Conservation (phyloP, 2,797 vertebrate genomes). For the Lithobates pipiens region DNA sequence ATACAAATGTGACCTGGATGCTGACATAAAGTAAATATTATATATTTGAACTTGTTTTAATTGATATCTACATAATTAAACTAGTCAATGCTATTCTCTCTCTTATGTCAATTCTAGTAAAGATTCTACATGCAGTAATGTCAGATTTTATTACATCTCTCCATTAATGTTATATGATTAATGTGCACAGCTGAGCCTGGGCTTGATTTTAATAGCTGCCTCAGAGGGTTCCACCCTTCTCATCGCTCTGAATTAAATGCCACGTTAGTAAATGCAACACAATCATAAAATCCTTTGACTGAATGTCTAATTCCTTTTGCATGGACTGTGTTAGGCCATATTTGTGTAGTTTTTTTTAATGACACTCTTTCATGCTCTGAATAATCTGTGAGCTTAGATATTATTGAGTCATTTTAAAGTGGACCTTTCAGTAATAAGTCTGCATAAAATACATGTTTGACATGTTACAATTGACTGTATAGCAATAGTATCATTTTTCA, state of each 20-base stretch:
- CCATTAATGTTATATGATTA: background rate
- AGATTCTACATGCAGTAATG: background rate
- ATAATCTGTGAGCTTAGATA: no score
- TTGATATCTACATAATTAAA: background rate
- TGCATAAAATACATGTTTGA: no score
- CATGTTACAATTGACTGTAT: no score
- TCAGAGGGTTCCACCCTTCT: slow-evolving; percentile 9
- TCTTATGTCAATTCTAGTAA: slow-evolving; percentile 4
- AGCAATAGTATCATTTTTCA: no score
- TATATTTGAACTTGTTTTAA: background rate
- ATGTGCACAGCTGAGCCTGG: background rate
- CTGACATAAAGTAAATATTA: background rate
- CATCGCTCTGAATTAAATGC: background rate
- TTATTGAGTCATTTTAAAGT: no score
- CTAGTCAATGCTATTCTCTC: background rate
- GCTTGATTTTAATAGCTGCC: slow-evolving; percentile 28
- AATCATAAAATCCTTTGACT: background rate
- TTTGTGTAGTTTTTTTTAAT: no score
- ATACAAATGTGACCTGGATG: background rate
- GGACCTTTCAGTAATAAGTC: no score
- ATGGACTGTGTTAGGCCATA: background rate
- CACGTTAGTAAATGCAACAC: background rate
- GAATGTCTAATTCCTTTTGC: background rate
- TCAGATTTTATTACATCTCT: slow-evolving; percentile 8
- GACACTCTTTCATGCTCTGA: no score